Evolutionary conservation across 1,140 invertebrate genomes (phyloP).

Genomic region (Oryctes rhinoceros): DNA sequence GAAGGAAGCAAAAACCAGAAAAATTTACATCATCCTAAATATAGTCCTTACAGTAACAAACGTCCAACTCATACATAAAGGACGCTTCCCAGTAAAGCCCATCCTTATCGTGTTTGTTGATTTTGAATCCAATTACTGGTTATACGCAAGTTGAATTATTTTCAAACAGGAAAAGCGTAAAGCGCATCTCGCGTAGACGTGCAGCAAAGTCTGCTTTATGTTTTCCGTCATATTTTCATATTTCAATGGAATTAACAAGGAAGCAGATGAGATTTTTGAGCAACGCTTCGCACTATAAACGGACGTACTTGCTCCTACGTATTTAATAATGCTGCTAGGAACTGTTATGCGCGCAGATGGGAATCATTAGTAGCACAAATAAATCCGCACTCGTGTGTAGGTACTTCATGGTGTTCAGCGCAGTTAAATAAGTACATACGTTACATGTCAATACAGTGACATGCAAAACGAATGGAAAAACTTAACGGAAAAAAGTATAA

Average conservation of each 20-base stretch:
- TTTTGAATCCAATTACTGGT: no score
- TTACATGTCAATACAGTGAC: no score
- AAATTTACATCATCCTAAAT: no score
- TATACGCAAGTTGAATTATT: no score
- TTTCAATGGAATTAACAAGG: slow-evolving; percentile 22
- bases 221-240: slow-evolving; percentile 35
- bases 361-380: slow-evolving; percentile 30
- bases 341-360: not conserved
- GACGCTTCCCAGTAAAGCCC: no score
- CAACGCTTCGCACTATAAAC: not conserved
- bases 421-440: slow-evolving; percentile 4
- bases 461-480: no score
- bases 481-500: no score
- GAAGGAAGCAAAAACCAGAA: no score
- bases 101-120: no score
- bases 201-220: slow-evolving; percentile 18
- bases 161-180: slow-evolving; percentile 17
- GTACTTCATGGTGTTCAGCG: not conserved
- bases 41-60: no score
- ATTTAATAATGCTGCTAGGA: not conserved
- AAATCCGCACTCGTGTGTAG: not conserved
- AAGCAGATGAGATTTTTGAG: slow-evolving; percentile 22
- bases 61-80: no score
- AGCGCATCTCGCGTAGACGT: not conserved
- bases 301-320: not conserved